Base-by-base conservation (phyloP, 2,797 vertebrate genomes). In the Odontamblyopus rebecca region DNA sequence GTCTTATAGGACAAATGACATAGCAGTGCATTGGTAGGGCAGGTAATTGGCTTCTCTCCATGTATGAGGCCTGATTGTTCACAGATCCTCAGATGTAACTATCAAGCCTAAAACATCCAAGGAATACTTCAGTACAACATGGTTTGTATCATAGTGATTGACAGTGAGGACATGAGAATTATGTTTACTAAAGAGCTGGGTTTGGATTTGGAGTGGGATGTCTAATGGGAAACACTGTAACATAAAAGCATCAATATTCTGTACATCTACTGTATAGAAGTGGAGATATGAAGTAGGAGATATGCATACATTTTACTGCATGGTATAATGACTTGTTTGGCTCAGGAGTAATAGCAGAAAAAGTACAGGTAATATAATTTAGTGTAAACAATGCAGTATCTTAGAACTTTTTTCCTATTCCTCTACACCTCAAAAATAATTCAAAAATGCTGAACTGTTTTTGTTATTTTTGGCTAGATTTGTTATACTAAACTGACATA, bases 1-100 rank as follows among this genome's bases (percentile, higher is more conserved):
- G 81, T 68, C 78, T 80, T 89, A 87, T 75, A 63, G 61, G 85
- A 91, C 87, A 90, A 91, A 88, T 82, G 85, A 85, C 89, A 89
- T 48, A 4, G 44, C 41, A 44, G 3, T 85, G 79, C 81, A 69
- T 88, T 83, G 84, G 66, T 77, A 71, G 86, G 51, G 72, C 74
- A 82, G 70, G 84, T 90, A 89, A 91, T 87, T 86, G 88, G 82
- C 85, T 84, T 77, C 84, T 85, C 80, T 91, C 64, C 74, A 73
- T 85, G 77, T 82, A 87, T 89, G 84, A 65, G 82, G 71, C 56
- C 62, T 79, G 78, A 91, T 89, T 87, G 83, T 81, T 90, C 78
- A 73, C 88, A 90, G 89, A 78, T 60, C 71, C 70, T 73, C 38
- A 44, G 69, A 78, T 71, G 67, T 69, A 54, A 78, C 69, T 75